These are phyloP conservation scores for Cremastinae sp. DNA, from an alignment of 2,888 invertebrate species.

Conservation along the genomic window DNA sequence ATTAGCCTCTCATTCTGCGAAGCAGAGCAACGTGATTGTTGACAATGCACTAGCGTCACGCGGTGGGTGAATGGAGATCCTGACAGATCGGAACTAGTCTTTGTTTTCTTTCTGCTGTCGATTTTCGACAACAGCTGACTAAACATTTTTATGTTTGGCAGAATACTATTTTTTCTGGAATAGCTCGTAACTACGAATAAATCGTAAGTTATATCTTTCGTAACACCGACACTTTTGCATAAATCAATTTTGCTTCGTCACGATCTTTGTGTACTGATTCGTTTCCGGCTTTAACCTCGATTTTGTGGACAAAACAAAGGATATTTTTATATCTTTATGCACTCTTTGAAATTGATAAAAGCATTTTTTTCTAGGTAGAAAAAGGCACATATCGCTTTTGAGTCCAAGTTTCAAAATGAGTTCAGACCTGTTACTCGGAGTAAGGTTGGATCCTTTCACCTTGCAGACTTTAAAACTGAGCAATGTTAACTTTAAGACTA, in stretches of 20 bases:
- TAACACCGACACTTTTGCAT: no score
- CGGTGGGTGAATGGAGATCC: slow-evolving; percentile 19
- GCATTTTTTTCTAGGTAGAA: slow-evolving; percentile 1
- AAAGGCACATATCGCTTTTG: background rate
- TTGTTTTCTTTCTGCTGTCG: background rate
- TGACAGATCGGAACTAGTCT: slow-evolving; percentile 3
- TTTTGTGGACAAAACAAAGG: background rate
- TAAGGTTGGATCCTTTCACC: slow-evolving; percentile 81
- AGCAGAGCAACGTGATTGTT: no score
- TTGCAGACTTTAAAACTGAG: slow-evolving; percentile 83
- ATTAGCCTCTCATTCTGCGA: no score
- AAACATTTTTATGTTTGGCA: background rate
- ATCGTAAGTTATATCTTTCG: background rate
- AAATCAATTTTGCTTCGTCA: background rate
- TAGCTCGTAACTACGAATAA: slow-evolving; percentile 2
- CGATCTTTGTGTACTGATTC: background rate
- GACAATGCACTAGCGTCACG: no score
- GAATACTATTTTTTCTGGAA: slow-evolving; percentile 1
- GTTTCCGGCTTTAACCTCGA: background rate
- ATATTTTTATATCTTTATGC: no score
- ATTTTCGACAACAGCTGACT: no score
- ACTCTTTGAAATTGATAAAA: no score
- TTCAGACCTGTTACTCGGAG: slow-evolving; percentile 79
- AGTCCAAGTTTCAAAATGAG: slow-evolving; percentile 61
- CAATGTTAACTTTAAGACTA: slow-evolving; percentile 84